Percentiles rank a stretch among this genome's conserved stretches.
Evolutionary conservation across 1,140 invertebrate genomes (phyloP).

Genomic region (Rhopalosiphum padi): DNA sequence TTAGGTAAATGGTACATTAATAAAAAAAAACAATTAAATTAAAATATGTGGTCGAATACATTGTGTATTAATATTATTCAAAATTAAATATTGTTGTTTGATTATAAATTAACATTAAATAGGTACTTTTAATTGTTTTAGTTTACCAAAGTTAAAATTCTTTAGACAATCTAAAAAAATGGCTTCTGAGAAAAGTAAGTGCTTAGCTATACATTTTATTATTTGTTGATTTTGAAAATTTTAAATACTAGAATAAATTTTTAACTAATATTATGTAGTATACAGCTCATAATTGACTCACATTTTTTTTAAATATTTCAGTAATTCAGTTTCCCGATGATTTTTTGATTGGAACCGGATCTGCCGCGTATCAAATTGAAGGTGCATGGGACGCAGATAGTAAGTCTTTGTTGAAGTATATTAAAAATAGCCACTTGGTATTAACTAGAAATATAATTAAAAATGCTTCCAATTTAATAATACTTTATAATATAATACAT

Average conservation of each 20-base stretch:
- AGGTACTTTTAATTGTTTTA: not conserved
- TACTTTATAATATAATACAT: not conserved
- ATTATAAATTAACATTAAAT: too few species aligned
- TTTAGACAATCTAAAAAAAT: not conserved
- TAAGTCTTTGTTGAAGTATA: not conserved
- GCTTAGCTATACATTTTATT: fast-evolving
- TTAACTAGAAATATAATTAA: too few species aligned
- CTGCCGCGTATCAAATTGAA: not conserved
- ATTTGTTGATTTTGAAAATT: not conserved
- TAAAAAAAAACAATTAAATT: not conserved
- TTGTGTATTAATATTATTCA: not conserved
- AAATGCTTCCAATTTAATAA: not conserved
- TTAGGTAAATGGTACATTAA: too few species aligned
- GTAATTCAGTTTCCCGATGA: not conserved
- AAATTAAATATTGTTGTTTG: not conserved
- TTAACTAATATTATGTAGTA: too few species aligned
- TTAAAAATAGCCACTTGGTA: not conserved
- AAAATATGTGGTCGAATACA: not conserved
- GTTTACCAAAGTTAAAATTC: not conserved
- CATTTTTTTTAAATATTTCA: not conserved
- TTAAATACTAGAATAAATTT: not conserved
- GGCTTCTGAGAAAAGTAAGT: not conserved
- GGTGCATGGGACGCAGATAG: not conserved
- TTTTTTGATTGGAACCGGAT: not conserved
- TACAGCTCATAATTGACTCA: not conserved